Evolutionary conservation across 2,113 vertebrate species (phyloP).

Genomic region (Apeltes quadracus): DNA sequence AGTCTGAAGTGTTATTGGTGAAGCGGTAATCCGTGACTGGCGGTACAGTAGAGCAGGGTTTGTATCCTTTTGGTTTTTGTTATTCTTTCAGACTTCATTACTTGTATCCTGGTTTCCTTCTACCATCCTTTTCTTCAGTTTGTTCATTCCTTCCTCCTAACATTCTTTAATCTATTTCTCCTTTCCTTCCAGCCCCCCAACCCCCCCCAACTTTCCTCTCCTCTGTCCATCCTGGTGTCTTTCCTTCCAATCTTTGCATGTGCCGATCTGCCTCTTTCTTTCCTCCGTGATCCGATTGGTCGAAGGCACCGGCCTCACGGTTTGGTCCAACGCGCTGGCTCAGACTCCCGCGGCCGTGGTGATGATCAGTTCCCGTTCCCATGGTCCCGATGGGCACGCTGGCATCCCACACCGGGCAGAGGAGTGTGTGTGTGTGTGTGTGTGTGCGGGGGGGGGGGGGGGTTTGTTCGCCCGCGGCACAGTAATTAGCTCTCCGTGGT

Average conservation of each 20-base stretch:
- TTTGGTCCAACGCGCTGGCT: constrained; percentile 26
- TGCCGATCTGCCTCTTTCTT: not conserved
- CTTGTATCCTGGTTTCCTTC: no score
- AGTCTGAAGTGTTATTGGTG: not conserved
- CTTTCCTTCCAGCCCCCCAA: not conserved
- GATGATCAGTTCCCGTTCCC: constrained; percentile 64
- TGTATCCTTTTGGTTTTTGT: not conserved
- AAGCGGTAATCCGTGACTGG: not conserved
- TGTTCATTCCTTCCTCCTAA: not conserved
- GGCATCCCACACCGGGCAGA: constrained; percentile 59
- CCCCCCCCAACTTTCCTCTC: not conserved
- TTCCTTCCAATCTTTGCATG: not conserved
- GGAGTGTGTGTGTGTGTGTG: constrained; percentile 62
- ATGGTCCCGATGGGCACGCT: constrained; percentile 66
- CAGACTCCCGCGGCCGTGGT: not conserved
- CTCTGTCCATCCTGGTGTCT: not conserved
- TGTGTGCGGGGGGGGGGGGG: constrained; percentile 2
- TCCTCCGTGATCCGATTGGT: constrained; percentile 14
- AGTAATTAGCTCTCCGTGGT: constrained; percentile 79
- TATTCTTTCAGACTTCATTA: no score
- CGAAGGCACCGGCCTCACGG: constrained; percentile 1
- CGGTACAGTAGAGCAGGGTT: no score
- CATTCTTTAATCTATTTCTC: not conserved
- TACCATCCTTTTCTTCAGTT: not conserved
- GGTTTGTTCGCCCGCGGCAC: constrained; percentile 46